Evolutionary conservation across 1,140 invertebrate genomes (phyloP).

Genomic region (Trichomalopsis sarcophagae): DNA sequence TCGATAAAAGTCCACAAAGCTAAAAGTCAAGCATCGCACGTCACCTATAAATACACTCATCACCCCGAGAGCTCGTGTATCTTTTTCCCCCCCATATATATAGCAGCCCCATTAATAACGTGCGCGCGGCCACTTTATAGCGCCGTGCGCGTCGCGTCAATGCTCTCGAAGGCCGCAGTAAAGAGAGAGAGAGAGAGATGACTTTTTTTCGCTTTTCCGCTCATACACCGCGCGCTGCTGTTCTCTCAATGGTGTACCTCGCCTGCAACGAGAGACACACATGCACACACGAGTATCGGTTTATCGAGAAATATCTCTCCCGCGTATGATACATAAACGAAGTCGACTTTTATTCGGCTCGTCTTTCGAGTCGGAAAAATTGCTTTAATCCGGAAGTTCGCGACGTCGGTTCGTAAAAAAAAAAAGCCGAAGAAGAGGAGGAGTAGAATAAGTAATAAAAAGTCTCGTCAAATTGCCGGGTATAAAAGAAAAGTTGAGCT

Average conservation of each 20-base stretch:
- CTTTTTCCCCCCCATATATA: background rate
- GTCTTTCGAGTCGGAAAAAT: background rate
- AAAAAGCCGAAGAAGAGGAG: background rate
- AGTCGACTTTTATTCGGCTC: background rate
- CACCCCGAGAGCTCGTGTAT: background rate
- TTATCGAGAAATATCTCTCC: background rate
- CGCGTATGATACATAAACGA: background rate
- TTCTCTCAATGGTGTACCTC: too few relatives aligned
- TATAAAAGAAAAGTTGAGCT: constrained; percentile 37
- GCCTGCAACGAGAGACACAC: too few relatives aligned
- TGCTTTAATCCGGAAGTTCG: constrained; percentile 35
- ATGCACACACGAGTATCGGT: background rate
- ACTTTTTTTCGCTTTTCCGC: background rate
- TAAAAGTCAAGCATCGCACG: background rate
- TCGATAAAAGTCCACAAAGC: background rate
- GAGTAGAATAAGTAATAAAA: constrained; percentile 24
- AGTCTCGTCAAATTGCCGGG: constrained; percentile 19
- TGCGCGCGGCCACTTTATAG: background rate
- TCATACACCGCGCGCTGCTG: too few relatives aligned
- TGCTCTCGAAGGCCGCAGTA: background rate
- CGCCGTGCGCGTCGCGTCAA: background rate
- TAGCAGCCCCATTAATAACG: background rate
- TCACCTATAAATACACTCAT: background rate
- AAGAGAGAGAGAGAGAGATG: background rate
- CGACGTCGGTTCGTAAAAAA: background rate